Percentiles rank a stretch among this genome's conserved stretches.
phyloP scores from a whole-genome alignment of 2,888 invertebrate genomes.

The Trilocha varians region DNA sequence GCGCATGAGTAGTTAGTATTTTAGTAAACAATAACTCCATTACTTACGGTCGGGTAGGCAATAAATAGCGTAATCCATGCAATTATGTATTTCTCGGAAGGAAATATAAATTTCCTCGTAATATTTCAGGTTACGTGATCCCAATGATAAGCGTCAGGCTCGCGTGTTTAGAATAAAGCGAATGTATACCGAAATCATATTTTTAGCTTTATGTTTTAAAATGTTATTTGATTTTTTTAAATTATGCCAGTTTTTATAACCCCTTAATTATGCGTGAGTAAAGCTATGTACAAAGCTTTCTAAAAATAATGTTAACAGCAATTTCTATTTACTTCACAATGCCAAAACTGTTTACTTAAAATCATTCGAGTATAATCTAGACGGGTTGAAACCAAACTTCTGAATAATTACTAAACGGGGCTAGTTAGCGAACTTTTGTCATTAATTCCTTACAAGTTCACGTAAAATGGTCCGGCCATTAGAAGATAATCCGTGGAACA shows the following conservation, averaged over 20 bases:
- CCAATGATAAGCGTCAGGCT: conserved; percentile 6
- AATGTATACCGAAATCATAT: background rate
- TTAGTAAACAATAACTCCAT: too few species aligned
- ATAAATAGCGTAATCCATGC: background rate
- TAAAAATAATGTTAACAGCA: too few species aligned
- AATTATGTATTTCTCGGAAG: background rate
- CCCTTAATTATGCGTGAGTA: too few species aligned
- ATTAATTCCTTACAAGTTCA: conserved; percentile 3
- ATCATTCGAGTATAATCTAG: too few species aligned
- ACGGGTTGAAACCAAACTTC: background rate
- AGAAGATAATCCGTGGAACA: conserved; percentile 6
- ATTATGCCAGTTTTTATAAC: too few species aligned
- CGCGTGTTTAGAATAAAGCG: background rate
- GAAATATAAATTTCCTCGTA: background rate
- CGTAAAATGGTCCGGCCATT: conserved; percentile 4
- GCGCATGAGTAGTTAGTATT: too few species aligned
- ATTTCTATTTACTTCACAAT: too few species aligned
- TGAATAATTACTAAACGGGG: conserved; percentile 6
- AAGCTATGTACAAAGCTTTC: too few species aligned
- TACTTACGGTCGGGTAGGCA: too few species aligned
- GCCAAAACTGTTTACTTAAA: too few species aligned
- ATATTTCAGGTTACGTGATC: background rate
- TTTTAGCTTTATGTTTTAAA: background rate
- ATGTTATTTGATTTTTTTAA: background rate
- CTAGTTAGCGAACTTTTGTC: conserved; percentile 5